Evolutionary conservation across 2,888 invertebrate genomes (phyloP), one percentile per base, ranked within the genome.

Genomic region (Microdon myrmicae): DNA sequence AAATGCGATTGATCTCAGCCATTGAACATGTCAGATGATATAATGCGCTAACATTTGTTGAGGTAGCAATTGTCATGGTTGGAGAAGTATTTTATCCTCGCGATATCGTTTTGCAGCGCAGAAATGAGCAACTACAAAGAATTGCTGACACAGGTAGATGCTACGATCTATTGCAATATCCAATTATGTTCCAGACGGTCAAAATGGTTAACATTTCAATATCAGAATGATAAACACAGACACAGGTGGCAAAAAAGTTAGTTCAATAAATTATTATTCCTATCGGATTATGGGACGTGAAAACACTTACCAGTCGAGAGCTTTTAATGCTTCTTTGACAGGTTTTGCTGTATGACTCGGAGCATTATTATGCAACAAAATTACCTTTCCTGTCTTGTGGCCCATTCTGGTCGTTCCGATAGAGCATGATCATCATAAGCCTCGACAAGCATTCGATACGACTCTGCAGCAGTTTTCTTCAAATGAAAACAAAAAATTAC

Each of bases 41-140:
- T 37, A 73, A 72, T 60, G 69, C 68, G 22, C 70, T 69, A 31
- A 61, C 49, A 17, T 60, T 67, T 43, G 56, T 70, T 35, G 70
- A 73, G 67, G 70, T 71, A 14, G 71, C 70, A 4, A 67, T 71
- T 38, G 53, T 72, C 5, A 68, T 73, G 4, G 71, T 71, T 26
- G 71, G 71, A 17, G 58, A 70, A 47, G 43, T 67, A 26, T 68
- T 71, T 13, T 70, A 68, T 28, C 47, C 29, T 12, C 59, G 58
- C 55, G 70, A 71, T 53, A 73, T 76, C 26, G 58, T 72, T 14
- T 14, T 75, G 2, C 67, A 71, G 29, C 58, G 69, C 9, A 2
- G 61, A 68, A 43, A 41, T 41, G 37, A 35, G 5, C 23, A 39
- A 23, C 2, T 39, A 3, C 22, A 47, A 8, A 31, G 38, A 9